phyloP scores from a whole-genome alignment of 2,888 invertebrate genomes.

The Papilio gigon region DNA sequence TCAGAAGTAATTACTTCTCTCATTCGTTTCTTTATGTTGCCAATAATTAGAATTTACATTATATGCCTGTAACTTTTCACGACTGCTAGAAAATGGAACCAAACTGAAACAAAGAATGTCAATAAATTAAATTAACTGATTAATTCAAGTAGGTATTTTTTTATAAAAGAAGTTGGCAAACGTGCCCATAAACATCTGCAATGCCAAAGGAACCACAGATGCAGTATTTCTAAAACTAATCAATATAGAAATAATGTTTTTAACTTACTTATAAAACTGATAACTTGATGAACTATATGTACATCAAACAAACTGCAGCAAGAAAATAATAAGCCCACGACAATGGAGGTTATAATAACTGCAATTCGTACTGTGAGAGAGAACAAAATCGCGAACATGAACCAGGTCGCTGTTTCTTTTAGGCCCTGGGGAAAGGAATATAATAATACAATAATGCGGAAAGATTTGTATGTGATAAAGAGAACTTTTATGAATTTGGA shows the following conservation, averaged over 20 bases:
- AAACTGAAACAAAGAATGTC: constrained; percentile 50
- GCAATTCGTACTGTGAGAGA: constrained; percentile 34
- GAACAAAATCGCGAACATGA: constrained; percentile 41
- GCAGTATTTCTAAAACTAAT: not conserved
- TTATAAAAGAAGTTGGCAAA: no score
- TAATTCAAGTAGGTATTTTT: no score
- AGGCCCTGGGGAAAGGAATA: constrained; percentile 40
- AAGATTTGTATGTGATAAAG: no score
- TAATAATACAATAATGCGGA: no score
- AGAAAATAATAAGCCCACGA: constrained; percentile 4
- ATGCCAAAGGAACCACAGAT: no score
- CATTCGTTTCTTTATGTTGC: no score
- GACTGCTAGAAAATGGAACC: constrained; percentile 52
- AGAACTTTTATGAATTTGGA: no score
- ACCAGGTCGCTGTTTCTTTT: constrained; percentile 43
- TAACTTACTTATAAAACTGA: constrained; percentile 32
- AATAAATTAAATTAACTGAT: not conserved
- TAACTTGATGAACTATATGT: constrained; percentile 16
- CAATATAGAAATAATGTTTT: not conserved
- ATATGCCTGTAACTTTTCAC: constrained; percentile 50
- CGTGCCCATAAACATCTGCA: no score
- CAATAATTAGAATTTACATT: constrained; percentile 42
- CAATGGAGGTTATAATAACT: constrained; percentile 28
- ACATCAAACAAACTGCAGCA: constrained; percentile 26
- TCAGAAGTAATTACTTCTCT: not conserved